Base-by-base conservation (phyloP, 1,140 invertebrate species). In the Drosophila auraria region DNA sequence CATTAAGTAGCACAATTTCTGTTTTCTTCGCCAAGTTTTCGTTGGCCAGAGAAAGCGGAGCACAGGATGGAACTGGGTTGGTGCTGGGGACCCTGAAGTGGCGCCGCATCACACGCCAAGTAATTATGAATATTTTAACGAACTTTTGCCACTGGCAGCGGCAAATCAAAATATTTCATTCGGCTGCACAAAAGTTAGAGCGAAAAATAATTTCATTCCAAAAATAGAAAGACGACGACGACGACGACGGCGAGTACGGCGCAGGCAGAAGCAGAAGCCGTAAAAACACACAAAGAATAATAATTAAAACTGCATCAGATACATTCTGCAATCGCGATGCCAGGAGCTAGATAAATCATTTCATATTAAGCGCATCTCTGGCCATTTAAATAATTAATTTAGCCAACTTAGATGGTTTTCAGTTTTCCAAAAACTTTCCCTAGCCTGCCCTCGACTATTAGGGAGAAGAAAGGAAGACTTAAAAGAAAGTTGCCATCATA, bases 81-180 rank as follows among this genome's bases (percentile, higher is more conserved):
- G 59, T 42, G 14, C 1, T 15, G 0, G 11, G 23, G 50, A 38
- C 14, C 5, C 30, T 87, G 73, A 82, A 86, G 78, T 90, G 79
- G 74, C 82, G 78, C 71, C 84, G 82, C 86, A 89, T 90, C 86
- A 89, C 86, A 90, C 86, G 82, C 86, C 87, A 90, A 89, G 86
- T 90, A 89, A 89, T 89, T 89, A 89, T 89, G 86, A 89, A 89
- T 89, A 89, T 89, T 90, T 89, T 89, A 91, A 86, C 86, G 87
- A 89, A 89, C 86, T 89, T 89, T 89, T 90, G 82, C 86, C 86
- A 90, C 84, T 80, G 84, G 84, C 84, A 89, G 87, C 86, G 80
- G 79, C 86, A 90, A 89, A 89, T 89, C 86, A 89, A 89, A 89
- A 89, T 90, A 89, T 90, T 89, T 86, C 82, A 90, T 90, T 86